A percentile compares a stretch with the other conserved stretches of the same genome.
Conservation (phyloP, 2,113 vertebrate genomes). For the Gorsachius goisagi region DNA sequence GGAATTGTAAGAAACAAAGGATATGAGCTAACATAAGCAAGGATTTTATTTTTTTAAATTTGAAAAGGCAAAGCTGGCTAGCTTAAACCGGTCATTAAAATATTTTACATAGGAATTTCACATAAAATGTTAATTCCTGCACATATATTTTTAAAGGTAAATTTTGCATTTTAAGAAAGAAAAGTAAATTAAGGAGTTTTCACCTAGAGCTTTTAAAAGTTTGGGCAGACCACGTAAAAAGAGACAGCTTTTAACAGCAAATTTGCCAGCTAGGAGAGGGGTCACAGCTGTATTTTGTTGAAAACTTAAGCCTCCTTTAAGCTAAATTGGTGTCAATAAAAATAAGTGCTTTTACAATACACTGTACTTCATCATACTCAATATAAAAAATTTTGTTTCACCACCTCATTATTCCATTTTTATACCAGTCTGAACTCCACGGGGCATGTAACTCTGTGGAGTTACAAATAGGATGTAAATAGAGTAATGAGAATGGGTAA, state of each 20-base stretch:
- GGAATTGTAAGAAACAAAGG: background rate
- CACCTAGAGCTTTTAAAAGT: background rate
- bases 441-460: background rate
- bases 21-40: background rate
- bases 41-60: background rate
- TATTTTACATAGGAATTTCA: background rate
- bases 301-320: background rate
- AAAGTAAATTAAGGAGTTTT: background rate
- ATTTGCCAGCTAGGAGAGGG: background rate
- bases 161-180: background rate
- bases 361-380: background rate
- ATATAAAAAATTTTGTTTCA: background rate
- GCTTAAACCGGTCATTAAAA: background rate
- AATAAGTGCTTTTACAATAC: background rate
- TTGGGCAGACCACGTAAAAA: background rate
- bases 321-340: background rate
- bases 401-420: background rate
- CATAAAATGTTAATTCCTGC: background rate
- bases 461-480: constrained; percentile 9
- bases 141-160: background rate
- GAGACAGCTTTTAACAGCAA: background rate
- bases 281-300: background rate
- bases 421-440: background rate
- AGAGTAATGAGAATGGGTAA: constrained; percentile 10
- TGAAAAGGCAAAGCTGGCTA: background rate